Conservation (phyloP, 23 tunicate species). For the Styela plicata region DNA sequence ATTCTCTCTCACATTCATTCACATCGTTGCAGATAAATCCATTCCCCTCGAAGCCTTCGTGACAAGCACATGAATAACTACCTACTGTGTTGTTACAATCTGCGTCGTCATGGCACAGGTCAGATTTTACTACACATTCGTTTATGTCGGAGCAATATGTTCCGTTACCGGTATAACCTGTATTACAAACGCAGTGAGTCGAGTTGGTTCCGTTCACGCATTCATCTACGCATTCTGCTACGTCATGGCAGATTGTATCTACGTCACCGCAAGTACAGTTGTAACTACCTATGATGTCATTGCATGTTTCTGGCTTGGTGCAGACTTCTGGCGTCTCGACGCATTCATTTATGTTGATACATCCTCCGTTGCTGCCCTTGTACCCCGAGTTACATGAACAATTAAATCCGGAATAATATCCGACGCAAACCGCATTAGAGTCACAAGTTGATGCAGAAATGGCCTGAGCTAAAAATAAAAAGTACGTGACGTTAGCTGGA, state of each 20-base stretch:
- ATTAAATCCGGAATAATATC: constrained; percentile 11
- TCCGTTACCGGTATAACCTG: constrained; percentile 22
- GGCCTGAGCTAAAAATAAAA: background rate
- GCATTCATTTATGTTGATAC: constrained; percentile 34
- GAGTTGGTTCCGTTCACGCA: background rate
- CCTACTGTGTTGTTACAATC: constrained; percentile 9
- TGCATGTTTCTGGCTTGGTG: constrained; percentile 11
- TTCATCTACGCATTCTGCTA: background rate
- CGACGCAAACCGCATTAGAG: constrained; percentile 17
- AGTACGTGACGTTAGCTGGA: too few relatives aligned
- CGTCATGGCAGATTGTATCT: background rate
- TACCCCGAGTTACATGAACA: constrained; percentile 18
- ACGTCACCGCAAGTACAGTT: constrained; percentile 30
- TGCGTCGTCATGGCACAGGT: background rate
- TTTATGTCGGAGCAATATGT: constrained; percentile 4
- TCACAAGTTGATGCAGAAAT: background rate
- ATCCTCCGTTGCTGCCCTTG: constrained; percentile 13
- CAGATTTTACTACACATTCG: background rate
- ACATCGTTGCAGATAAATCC: constrained; percentile 22
- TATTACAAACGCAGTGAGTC: background rate
- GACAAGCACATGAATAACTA: constrained; percentile 20
- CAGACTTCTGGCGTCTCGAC: constrained; percentile 17
- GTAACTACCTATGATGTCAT: constrained; percentile 22
- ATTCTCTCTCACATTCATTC: constrained; percentile 22
- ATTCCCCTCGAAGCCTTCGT: constrained; percentile 17